Percentiles rank a stretch among this genome's conserved stretches.
These are phyloP conservation scores for Drosophila fuyamai DNA, from an alignment of 1,140 invertebrate species.

Conservation along the genomic window DNA sequence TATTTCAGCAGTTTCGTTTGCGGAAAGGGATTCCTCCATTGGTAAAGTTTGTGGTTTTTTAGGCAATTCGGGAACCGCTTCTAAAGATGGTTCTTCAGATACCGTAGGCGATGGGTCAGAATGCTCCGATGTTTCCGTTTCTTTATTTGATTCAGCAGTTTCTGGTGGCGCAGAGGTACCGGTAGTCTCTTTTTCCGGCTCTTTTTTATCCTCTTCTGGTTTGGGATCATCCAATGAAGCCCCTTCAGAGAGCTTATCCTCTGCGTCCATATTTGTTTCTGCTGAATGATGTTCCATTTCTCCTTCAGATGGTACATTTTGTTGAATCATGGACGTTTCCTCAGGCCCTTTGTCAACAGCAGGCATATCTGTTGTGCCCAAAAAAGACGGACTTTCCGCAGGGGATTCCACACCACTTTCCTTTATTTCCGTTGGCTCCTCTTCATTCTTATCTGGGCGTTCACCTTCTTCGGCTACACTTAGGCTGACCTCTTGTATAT, in stretches of 20 bases:
- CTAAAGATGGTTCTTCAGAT: neutral
- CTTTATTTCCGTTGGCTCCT: neutral
- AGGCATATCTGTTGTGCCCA: slow-evolving; percentile 1
- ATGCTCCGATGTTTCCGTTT: neutral
- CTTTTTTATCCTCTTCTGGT: neutral
- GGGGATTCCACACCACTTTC: no score
- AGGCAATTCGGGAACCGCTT: neutral
- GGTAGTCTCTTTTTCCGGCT: neutral
- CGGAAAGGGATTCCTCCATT: neutral
- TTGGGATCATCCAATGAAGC: slow-evolving; percentile 7
- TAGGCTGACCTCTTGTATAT: slow-evolving; percentile 11
- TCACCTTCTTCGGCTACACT: slow-evolving; percentile 5
- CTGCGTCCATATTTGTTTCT: neutral
- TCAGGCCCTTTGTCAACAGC: no score
- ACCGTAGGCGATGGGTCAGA: neutral
- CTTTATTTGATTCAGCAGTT: neutral
- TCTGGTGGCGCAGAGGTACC: neutral
- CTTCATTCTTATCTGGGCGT: neutral
- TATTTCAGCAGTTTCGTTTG: neutral
- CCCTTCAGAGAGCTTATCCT: no score
- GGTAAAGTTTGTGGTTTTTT: neutral
- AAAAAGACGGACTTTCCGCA: neutral
- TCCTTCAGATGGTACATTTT: neutral
- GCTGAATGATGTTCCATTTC: slow-evolving; percentile 4
- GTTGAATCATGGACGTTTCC: no score